Base-by-base conservation (phyloP, 2,113 vertebrate species). In the Hippoglossus stenolepis region DNA sequence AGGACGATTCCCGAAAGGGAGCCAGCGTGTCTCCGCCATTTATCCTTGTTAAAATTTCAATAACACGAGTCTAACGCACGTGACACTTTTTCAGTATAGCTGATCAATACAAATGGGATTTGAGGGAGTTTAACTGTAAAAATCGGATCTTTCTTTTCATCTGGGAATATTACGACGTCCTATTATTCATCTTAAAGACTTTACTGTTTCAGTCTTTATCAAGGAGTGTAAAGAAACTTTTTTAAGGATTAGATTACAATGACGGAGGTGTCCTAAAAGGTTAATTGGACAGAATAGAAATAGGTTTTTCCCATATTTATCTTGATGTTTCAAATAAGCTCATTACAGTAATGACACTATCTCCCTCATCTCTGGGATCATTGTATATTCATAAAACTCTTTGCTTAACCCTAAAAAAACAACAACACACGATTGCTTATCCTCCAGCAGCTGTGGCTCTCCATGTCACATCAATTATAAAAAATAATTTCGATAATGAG, bases 41-140 rank as follows among this genome's bases (percentile, higher is more conserved):
- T 90, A 86, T 92, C 90, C 85, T 90, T 79, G 84, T 90, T 90
- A 91, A 88, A 86, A 87, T 89, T 88, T 88, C 86, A 87, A 90
- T 81, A 87, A 82, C 62, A 73, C 73, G 14, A 71, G 75, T 78
- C 75, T 77, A 59, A 77, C 76, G 78, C 73, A 74, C 73, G 71
- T 87, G 81, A 80, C 77, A 65, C 83, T 85, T 84, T 57, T 79
- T 79, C 83, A 84, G 73, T 24, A 45, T 13, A 60, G 65, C 74
- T 75, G 70, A 76, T 89, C 86, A 90, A 89, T 86, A 88, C 84
- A 80, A 77, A 86, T 77, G 80, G 83, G 77, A 89, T 83, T 77
- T 78, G 17, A 67, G 64, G 72, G 54, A 75, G 54, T 83, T 82
- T 83, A 80, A 65, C 21, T 75, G 35, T 77, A 70, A 24, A 72